Conservation (phyloP, 2,113 vertebrate genomes). For the Axis porcinus region DNA sequence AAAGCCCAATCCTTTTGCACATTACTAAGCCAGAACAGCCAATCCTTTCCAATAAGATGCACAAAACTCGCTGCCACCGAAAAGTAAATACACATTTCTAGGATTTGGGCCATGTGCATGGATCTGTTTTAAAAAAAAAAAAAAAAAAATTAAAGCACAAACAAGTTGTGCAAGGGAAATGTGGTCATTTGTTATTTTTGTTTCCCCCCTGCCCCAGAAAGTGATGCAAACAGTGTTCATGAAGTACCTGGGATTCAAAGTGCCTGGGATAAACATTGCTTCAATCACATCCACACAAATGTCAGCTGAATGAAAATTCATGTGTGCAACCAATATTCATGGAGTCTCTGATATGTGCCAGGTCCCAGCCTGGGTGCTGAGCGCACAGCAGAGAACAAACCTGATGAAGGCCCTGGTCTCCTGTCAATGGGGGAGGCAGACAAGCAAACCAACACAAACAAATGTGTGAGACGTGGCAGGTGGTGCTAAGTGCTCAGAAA, state of each 20-base stretch:
- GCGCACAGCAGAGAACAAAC: neutral
- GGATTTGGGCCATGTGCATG: constrained; percentile 50
- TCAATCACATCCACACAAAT: neutral
- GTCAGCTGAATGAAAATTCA: neutral
- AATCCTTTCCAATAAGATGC: constrained; percentile 74
- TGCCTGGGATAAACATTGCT: neutral
- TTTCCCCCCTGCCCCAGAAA: neutral
- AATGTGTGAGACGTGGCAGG: neutral
- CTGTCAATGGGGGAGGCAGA: neutral
- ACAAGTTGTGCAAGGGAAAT: neutral
- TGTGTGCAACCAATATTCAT: no score
- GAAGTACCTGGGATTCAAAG: neutral
- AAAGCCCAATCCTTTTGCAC: constrained; percentile 77
- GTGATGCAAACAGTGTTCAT: neutral
- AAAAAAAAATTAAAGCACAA: constrained; percentile 1
- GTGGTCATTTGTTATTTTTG: neutral
- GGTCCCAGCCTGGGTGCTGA: neutral
- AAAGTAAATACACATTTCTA: constrained; percentile 66
- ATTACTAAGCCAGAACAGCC: constrained; percentile 72
- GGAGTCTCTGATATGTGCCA: neutral
- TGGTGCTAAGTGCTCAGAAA: neutral
- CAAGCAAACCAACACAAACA: neutral
- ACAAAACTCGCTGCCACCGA: constrained; percentile 62
- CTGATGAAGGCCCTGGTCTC: rapidly evolving
- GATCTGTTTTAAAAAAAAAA: constrained; percentile 29